Conservation (phyloP, 2,797 vertebrate genomes). For the Gallinago solitaria region DNA sequence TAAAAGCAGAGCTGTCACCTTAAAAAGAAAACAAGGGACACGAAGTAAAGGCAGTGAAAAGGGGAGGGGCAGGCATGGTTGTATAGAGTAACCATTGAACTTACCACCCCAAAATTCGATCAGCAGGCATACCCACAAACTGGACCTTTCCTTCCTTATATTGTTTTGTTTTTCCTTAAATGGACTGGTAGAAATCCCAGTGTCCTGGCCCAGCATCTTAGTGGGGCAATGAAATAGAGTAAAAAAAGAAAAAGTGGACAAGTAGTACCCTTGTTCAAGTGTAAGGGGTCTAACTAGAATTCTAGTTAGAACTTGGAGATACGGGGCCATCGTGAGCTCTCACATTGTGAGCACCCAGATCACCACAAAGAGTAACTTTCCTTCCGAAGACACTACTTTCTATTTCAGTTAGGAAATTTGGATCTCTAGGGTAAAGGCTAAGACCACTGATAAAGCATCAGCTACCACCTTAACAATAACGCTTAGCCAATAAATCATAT, state of each 20-base stretch:
- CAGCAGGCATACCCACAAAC: constrained; percentile 70
- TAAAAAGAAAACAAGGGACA: constrained; percentile 46
- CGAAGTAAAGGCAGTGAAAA: constrained; percentile 26
- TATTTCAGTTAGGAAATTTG: background rate
- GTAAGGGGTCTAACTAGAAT: constrained; percentile 57
- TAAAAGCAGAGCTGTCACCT: constrained; percentile 40
- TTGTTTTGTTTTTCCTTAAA: constrained; percentile 72
- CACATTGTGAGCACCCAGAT: background rate
- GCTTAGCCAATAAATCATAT: background rate
- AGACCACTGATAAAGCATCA: background rate
- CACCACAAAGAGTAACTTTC: background rate
- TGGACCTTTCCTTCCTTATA: constrained; percentile 67
- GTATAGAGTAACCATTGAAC: constrained; percentile 66
- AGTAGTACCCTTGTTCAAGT: constrained; percentile 57
- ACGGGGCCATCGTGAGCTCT: background rate
- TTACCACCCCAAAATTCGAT: constrained; percentile 67
- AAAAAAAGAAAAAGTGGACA: constrained; percentile 66
- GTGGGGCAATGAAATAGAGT: constrained; percentile 70
- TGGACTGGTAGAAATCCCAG: constrained; percentile 70
- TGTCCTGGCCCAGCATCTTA: constrained; percentile 71
- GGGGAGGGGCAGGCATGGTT: constrained; percentile 59
- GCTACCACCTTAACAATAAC: background rate
- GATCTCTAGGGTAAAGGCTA: background rate
- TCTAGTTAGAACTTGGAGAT: constrained; percentile 55
- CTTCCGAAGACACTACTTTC: background rate